Evolutionary conservation across 2,888 invertebrate genomes (phyloP).

Genomic region (Eueremaeus valkanovi): DNA sequence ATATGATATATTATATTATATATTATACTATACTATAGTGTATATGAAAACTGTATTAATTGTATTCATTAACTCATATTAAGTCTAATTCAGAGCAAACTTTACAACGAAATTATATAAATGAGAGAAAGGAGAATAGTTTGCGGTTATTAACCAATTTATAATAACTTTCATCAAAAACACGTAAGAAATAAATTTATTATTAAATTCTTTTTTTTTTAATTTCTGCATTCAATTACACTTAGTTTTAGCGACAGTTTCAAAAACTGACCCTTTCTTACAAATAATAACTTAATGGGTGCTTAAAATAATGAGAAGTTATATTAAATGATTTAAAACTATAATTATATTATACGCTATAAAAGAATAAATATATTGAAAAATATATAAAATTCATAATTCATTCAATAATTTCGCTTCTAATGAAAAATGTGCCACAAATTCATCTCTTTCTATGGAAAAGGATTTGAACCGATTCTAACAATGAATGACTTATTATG

Average conservation of each 20-base stretch:
- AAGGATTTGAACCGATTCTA: not conserved
- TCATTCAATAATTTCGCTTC: not conserved
- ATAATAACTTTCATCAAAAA: conserved; percentile 7
- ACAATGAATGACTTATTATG: conserved; percentile 16
- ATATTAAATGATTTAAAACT: not conserved
- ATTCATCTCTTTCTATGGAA: not conserved
- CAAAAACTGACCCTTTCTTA: no score
- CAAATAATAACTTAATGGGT: conserved; percentile 5
- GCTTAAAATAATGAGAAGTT: not conserved
- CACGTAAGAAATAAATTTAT: no score
- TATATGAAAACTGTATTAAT: not conserved
- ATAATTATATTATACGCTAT: no score
- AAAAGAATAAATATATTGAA: no score
- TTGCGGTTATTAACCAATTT: conserved; percentile 9
- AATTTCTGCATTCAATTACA: no score
- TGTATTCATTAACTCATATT: not conserved
- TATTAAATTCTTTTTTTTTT: no score
- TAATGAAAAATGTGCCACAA: conserved; percentile 32
- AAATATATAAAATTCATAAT: not conserved
- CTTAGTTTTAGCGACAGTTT: no score
- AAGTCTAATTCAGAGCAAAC: conserved; percentile 4
- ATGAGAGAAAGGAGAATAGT: conserved; percentile 28
- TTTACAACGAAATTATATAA: conserved; percentile 29
- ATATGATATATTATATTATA: not conserved
- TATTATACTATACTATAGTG: conserved; percentile 23